Conservation (phyloP, 2,888 invertebrate genomes). For the Campopleginae sp. region DNA sequence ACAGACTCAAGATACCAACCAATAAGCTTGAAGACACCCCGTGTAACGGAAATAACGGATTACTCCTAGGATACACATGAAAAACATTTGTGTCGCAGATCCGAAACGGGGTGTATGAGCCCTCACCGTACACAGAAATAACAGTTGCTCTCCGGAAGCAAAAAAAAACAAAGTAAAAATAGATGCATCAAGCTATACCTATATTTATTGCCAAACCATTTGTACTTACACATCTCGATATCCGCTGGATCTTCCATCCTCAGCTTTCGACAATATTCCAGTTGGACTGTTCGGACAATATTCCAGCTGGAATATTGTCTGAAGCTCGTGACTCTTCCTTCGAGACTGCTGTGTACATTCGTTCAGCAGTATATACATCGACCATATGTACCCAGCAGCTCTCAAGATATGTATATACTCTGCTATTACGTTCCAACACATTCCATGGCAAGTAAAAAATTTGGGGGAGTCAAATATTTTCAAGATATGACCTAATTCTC, state of each 20-base stretch:
- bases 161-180: too few relatives aligned
- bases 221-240: conserved; percentile 47
- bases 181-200: conserved; percentile 20
- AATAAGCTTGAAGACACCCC: conserved; percentile 3
- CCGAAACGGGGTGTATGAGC: conserved; percentile 73
- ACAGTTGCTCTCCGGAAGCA: conserved; percentile 73
- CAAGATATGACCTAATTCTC: neutral
- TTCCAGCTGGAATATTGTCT: conserved; percentile 55
- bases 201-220: conserved; percentile 22
- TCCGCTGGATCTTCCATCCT: conserved; percentile 23
- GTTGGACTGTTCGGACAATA: conserved; percentile 23
- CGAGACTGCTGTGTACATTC: conserved; percentile 17
- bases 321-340: conserved; percentile 49
- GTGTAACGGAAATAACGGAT: conserved; percentile 9
- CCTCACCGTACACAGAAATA: conserved; percentile 77
- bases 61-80: conserved; percentile 33
- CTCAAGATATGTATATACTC: neutral
- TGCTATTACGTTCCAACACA: neutral
- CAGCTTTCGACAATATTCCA: conserved; percentile 30
- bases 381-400: conserved; percentile 35
- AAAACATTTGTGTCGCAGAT: conserved; percentile 46
- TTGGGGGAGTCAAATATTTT: neutral
- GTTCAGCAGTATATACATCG: conserved; percentile 7
- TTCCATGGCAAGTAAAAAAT: conserved; percentile 17
- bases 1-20: neutral